Evolutionary conservation across 2,888 invertebrate species (phyloP), one percentile per base, ranked within the genome.

Genomic region (Brachypalpus laphriformis): DNA sequence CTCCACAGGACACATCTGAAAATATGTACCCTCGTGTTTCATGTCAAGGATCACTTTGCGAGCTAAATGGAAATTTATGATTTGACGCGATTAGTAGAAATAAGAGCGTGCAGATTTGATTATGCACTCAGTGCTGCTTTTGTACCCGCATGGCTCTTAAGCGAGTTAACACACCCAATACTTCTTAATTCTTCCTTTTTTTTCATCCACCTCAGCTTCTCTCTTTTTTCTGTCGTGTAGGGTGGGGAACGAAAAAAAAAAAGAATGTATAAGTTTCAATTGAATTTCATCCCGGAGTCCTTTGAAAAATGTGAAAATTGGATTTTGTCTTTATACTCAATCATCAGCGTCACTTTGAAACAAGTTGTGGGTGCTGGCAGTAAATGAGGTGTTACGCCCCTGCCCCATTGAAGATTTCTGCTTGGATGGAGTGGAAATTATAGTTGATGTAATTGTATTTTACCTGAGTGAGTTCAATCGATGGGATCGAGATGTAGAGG

Each of bases 301-400:
- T 85, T 85, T 81, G 70, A 85, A 85, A 66, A 70, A 68, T 80
- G 80, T 75, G 80, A 85, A 85, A 85, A 81, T 81, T 81, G 81
- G 71, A 81, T 85, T 85, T 85, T 76, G 75, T 81, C 75, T 75
- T 75, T 80, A 49, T 57, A 80, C 80, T 75, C 80, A 78, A 78
- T 74, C 72, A n/a, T n/a, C 45, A 57, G 65, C 45, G 71, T 57
- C 80, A 80, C 80, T 68, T 65, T 47, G 34, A 34, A 22, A 61
- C 28, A 45, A 54, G 54, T 74, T 42, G 56, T 18, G 25, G 51
- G 31, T 54, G 31, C 40, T 25, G 34, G 59, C 37, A 40, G 25
- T n/a, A 25, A 59, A 70, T 20, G 61, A 51, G 61, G 51, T 40
- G 51, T 22, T 61, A 20, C 72, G 11, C 8, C 31, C 42, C 25